Conservation (phyloP, 2,113 vertebrate species). For the Galbula dea region DNA sequence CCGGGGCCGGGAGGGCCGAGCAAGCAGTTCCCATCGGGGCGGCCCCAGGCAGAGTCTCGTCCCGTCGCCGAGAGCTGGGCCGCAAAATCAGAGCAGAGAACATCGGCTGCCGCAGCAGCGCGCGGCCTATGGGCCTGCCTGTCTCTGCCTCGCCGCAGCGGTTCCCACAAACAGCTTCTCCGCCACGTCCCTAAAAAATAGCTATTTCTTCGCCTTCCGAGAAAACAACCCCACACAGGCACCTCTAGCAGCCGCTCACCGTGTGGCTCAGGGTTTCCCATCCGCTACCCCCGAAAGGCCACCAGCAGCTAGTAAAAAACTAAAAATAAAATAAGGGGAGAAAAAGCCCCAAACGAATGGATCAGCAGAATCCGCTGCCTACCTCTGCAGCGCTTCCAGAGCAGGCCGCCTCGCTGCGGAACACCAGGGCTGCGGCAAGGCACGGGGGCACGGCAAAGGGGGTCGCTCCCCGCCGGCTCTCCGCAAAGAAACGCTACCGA, state of each 20-base stretch:
- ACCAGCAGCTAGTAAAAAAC: neutral
- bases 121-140: conserved; percentile 19
- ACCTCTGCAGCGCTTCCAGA: neutral
- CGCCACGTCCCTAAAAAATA: neutral
- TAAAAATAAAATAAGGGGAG: too few relatives aligned
- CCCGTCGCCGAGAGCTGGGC: neutral
- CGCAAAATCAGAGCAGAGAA: neutral
- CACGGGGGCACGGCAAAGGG: neutral
- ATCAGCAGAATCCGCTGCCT: neutral
- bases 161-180: neutral
- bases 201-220: neutral
- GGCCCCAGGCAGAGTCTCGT: neutral
- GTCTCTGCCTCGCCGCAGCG: neutral
- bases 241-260: neutral
- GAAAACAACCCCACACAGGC: neutral
- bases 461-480: neutral
- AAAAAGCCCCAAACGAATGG: neutral
- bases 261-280: neutral
- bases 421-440: neutral
- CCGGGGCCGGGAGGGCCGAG: neutral
- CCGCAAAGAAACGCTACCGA: neutral
- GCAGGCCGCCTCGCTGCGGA: neutral
- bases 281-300: neutral
- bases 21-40: neutral
- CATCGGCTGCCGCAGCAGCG: neutral